These are phyloP conservation scores for Tenebrosternarchus preto DNA, from an alignment of 2,113 vertebrate genomes.

Conservation along the genomic window DNA sequence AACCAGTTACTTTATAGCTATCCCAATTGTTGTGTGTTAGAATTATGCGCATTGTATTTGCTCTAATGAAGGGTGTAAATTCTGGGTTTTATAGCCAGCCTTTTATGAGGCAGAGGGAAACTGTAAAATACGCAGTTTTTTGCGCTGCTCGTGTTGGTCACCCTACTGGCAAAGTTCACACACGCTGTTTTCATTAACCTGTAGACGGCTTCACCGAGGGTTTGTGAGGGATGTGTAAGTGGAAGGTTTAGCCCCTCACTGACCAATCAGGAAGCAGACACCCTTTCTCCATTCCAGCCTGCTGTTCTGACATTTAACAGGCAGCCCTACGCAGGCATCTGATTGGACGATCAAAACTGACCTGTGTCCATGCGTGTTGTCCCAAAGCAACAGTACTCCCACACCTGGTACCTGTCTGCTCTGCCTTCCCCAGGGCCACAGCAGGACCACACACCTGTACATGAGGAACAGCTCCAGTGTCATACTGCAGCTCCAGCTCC, in stretches of 20 bases:
- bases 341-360: constrained; percentile 36
- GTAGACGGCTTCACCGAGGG: constrained; percentile 61
- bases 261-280: constrained; percentile 28
- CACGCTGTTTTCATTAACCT: constrained; percentile 78
- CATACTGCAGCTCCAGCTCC: too few species aligned
- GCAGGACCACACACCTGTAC: too few species aligned
- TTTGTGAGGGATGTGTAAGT: constrained; percentile 16
- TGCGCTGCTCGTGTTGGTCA: constrained; percentile 75
- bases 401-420: constrained; percentile 6
- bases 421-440: too few species aligned
- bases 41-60: constrained; percentile 83
- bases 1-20: constrained; percentile 78
- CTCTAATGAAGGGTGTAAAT: constrained; percentile 82
- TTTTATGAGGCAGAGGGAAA: constrained; percentile 72
- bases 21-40: constrained; percentile 80
- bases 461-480: too few species aligned
- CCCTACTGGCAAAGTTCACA: constrained; percentile 69
- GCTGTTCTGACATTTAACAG: constrained; percentile 70
- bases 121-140: constrained; percentile 77
- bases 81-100: constrained; percentile 76
- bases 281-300: constrained; percentile 59
- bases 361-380: background rate
- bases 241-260: background rate
- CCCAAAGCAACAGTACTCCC: background rate
- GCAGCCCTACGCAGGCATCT: constrained; percentile 40